phyloP scores from a whole-genome alignment of 2,113 vertebrate species.

The Oncorhynchus kisutch region DNA sequence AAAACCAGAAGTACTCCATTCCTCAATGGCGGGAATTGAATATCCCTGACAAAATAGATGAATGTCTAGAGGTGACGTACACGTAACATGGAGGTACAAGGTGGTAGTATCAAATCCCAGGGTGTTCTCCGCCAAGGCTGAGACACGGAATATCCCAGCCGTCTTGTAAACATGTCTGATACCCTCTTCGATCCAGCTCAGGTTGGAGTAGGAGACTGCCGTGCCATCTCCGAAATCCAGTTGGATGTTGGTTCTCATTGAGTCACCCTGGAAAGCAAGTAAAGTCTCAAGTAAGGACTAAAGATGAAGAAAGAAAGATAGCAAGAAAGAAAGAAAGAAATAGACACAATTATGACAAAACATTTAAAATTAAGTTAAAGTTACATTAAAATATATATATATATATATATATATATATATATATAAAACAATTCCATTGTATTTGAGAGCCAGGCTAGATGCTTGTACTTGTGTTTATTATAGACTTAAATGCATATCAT shows the following conservation, averaged over 20 bases:
- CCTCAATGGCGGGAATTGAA: too few relatives aligned
- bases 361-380: not conserved
- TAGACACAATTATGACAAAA: not conserved
- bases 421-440: not conserved
- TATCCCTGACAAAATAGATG: too few relatives aligned
- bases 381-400: too few relatives aligned
- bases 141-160: slow-evolving; percentile 91
- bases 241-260: slow-evolving; percentile 91
- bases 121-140: slow-evolving; percentile 86
- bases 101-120: slow-evolving; percentile 85
- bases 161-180: slow-evolving; percentile 89
- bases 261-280: slow-evolving; percentile 81
- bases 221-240: slow-evolving; percentile 73
- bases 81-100: slow-evolving; percentile 89
- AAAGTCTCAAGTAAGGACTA: too few relatives aligned
- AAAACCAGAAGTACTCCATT: too few relatives aligned
- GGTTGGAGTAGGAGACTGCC: slow-evolving; percentile 89
- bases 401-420: too few relatives aligned
- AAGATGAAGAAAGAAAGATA: too few relatives aligned
- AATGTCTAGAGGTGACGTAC: slow-evolving; percentile 70
- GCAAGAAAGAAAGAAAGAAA: not conserved
- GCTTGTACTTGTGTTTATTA: too few relatives aligned
- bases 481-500: too few relatives aligned
- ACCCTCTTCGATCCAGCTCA: slow-evolving; percentile 91
- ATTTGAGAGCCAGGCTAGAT: too few relatives aligned